Evolutionary conservation across 2,113 vertebrate species (phyloP), one percentile per base, ranked within the genome.

Genomic region (Microtus pennsylvanicus): DNA sequence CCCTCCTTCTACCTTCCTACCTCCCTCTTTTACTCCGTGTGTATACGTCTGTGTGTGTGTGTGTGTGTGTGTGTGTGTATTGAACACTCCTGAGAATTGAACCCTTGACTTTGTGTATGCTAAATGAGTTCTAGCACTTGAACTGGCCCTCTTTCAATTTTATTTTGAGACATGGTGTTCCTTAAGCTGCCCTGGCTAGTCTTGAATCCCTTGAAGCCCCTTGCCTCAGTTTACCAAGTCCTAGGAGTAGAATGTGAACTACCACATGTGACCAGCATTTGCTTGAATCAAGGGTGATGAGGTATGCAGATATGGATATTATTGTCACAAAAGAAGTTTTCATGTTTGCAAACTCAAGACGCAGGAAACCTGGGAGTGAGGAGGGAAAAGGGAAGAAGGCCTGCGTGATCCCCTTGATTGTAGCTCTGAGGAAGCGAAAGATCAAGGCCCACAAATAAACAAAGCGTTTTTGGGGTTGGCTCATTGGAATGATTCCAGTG

Each of bases 361-460:
- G 13, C 24, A 1, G 55, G 67, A 21, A 22, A 47, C 11, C 61
- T 9, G 13, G n/a, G 14, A 28, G 14, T 12, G 35, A 33, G 67
- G 70, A 19, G n/a, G 50, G 16, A 1, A 42, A 26, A 1, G 33
- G 4, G 38, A 24, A 8, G 4, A 12, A 17, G 4, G 0, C 21
- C 0, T 7, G 3, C 5, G 7, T 16, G 2, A 33, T 26, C 14
- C 12, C 4, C 28, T 89, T 55, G 7, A 16, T 6, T 13, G 42
- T 9, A 61, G 35, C 47, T 52, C 80, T 38, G 1, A 5, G 6
- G 77, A 38, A 16, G 47, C 14, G 17, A 38, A 19, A 12, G 69
- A 61, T 69, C 5, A 1, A 35, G 45, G 74, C 26, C 28, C 2
- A 6, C 17, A 22, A 72, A 75, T 42, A 42, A 93, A 70, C 45